Evolutionary conservation across 2,113 vertebrate species (phyloP).

Genomic region (Eclectus roratus): DNA sequence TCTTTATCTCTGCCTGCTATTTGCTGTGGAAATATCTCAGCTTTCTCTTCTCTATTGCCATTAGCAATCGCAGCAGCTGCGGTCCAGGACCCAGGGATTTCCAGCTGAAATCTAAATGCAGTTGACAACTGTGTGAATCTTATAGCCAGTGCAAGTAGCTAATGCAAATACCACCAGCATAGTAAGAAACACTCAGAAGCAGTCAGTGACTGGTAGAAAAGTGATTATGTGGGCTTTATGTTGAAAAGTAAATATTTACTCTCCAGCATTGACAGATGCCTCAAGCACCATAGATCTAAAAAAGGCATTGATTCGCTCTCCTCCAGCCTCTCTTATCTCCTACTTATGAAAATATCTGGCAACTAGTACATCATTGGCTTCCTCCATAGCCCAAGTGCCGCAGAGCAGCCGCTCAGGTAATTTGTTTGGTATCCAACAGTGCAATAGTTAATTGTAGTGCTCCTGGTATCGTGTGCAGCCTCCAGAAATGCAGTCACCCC

Average conservation of each 20-base stretch:
- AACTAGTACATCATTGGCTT: conserved; percentile 30
- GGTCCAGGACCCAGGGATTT: not conserved
- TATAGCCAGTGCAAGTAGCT: conserved; percentile 39
- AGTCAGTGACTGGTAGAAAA: conserved; percentile 64
- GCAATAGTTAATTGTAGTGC: conserved; percentile 17
- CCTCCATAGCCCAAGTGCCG: not conserved
- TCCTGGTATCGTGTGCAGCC: not conserved
- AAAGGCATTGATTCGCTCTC: conserved; percentile 57
- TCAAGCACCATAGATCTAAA: conserved; percentile 54
- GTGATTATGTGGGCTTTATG: conserved; percentile 71
- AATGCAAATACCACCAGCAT: conserved; percentile 59
- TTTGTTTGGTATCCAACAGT: conserved; percentile 29
- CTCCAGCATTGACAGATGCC: conserved; percentile 66
- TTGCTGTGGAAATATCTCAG: conserved; percentile 21
- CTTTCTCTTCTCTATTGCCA: conserved; percentile 3
- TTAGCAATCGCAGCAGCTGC: not conserved
- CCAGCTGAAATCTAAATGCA: conserved; percentile 21
- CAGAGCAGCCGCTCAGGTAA: conserved; percentile 29
- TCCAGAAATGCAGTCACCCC: not conserved
- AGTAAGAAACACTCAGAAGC: conserved; percentile 48
- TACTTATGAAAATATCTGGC: conserved; percentile 50
- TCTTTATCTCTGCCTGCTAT: conserved; percentile 22
- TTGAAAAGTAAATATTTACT: conserved; percentile 72
- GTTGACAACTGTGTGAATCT: conserved; percentile 62
- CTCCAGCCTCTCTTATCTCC: conserved; percentile 57